A percentile compares a stretch with the other conserved stretches of the same genome.
Evolutionary conservation across 2,797 vertebrate species (phyloP).

Genomic region (Diglossa cyanea): DNA sequence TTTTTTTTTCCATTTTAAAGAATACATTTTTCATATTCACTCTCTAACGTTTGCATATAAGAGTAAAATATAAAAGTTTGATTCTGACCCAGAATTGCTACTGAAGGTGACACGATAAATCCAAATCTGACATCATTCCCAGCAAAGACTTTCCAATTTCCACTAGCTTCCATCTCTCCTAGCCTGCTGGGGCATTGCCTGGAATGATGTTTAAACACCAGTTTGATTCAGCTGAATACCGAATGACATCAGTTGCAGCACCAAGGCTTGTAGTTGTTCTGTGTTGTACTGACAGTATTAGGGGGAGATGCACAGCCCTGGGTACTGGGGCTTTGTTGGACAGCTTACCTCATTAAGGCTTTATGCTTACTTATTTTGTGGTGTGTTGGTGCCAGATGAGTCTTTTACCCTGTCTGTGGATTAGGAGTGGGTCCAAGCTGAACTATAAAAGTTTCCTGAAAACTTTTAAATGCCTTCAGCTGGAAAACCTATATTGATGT

Average conservation of each 20-base stretch:
- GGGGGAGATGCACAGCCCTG: not conserved
- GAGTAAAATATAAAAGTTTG: not conserved
- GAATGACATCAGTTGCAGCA: not conserved
- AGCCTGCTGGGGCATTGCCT: not conserved
- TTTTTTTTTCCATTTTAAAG: not conserved
- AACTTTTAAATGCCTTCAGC: conserved; percentile 41
- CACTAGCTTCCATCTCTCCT: not conserved
- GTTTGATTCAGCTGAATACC: not conserved
- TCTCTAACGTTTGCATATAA: not conserved
- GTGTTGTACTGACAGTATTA: not conserved
- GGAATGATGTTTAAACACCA: not conserved
- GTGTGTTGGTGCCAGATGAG: not conserved
- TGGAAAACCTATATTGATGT: conserved; percentile 10
- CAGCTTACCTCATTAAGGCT: not conserved
- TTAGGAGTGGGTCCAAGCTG: conserved; percentile 25
- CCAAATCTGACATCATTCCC: not conserved
- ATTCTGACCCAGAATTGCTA: not conserved
- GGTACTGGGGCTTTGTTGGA: not conserved
- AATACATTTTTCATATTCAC: not conserved
- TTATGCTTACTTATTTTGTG: not conserved
- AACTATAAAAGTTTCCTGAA: conserved; percentile 9
- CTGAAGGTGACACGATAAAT: not conserved
- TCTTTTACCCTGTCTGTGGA: not conserved
- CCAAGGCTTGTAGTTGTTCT: not conserved
- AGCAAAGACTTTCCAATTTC: not conserved